Percentiles rank a stretch among this genome's conserved stretches.
phyloP scores from a whole-genome alignment of 2,797 vertebrate genomes.

The Poecilia velifera region DNA sequence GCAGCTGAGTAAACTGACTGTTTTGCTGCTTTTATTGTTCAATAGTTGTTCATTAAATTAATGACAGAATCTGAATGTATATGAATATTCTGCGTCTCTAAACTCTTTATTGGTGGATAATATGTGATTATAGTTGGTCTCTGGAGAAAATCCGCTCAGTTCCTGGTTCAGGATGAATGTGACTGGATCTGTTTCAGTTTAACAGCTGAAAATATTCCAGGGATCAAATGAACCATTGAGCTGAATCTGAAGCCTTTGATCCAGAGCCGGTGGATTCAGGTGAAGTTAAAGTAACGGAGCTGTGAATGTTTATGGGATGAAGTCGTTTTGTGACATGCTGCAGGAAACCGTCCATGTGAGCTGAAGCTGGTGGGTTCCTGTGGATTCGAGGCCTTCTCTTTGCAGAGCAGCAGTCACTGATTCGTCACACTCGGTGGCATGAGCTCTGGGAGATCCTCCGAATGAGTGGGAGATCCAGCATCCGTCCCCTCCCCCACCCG shows the following conservation, averaged over 20 bases:
- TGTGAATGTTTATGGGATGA: not conserved
- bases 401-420: constrained; percentile 11
- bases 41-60: not conserved
- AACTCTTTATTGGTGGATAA: not conserved
- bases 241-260: not conserved
- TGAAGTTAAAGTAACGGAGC: not conserved
- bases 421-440: constrained; percentile 31
- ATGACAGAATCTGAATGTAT: not conserved
- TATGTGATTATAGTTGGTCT: not conserved
- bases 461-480: constrained; percentile 40
- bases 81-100: not conserved
- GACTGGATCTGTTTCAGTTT: not conserved
- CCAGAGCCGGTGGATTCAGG: not conserved
- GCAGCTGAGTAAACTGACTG: not conserved
- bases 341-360: not conserved
- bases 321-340: not conserved
- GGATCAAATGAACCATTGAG: not conserved
- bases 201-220: not conserved
- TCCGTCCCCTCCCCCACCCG: constrained; percentile 34
- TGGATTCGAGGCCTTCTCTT: not conserved
- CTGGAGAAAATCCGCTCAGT: not conserved
- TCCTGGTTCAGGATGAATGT: not conserved
- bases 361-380: not conserved
- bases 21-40: not conserved
- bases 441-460: constrained; percentile 36